A percentile compares a stretch with the other conserved stretches of the same genome.
Conservation (phyloP, 1,140 invertebrate genomes). For the Pollicipes pollicipes region DNA sequence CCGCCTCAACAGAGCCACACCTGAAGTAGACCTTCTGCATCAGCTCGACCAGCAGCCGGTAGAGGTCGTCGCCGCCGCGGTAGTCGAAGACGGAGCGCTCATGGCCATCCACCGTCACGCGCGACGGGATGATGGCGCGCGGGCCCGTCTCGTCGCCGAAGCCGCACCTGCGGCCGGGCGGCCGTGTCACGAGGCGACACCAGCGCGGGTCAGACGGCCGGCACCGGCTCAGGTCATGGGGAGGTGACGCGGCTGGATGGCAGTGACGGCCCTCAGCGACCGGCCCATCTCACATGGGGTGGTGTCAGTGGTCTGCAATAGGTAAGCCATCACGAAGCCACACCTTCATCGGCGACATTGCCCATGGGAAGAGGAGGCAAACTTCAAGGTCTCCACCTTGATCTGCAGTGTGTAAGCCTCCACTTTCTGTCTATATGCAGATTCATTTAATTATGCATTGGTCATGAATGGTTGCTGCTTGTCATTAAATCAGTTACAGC, state of each 20-base stretch:
- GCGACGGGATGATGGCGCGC: slow-evolving; percentile 63
- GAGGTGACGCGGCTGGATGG: slow-evolving; percentile 3
- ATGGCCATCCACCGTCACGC: slow-evolving; percentile 45
- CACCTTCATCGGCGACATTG: too few species aligned
- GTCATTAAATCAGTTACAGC: background rate
- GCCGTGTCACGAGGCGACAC: too few species aligned
- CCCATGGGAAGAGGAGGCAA: too few species aligned
- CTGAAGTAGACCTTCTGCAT: slow-evolving; percentile 73
- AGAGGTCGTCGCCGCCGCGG: slow-evolving; percentile 50
- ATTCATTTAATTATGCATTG: background rate
- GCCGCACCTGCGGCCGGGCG: slow-evolving; percentile 63
- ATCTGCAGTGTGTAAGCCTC: too few species aligned
- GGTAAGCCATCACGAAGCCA: too few species aligned
- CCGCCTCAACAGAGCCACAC: too few species aligned
- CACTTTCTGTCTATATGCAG: too few species aligned
- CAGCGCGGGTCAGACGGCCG: too few species aligned
- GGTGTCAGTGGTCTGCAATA: too few species aligned
- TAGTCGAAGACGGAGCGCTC: slow-evolving; percentile 51
- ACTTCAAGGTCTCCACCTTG: too few species aligned
- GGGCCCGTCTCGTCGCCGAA: slow-evolving; percentile 74
- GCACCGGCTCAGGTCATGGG: slow-evolving; percentile 13
- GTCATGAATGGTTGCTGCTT: background rate
- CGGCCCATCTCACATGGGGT: too few species aligned
- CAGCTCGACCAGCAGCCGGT: slow-evolving; percentile 71
- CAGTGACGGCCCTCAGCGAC: background rate